These are phyloP conservation scores for Orgyia antiqua DNA, from an alignment of 2,888 invertebrate species.

Conservation along the genomic window DNA sequence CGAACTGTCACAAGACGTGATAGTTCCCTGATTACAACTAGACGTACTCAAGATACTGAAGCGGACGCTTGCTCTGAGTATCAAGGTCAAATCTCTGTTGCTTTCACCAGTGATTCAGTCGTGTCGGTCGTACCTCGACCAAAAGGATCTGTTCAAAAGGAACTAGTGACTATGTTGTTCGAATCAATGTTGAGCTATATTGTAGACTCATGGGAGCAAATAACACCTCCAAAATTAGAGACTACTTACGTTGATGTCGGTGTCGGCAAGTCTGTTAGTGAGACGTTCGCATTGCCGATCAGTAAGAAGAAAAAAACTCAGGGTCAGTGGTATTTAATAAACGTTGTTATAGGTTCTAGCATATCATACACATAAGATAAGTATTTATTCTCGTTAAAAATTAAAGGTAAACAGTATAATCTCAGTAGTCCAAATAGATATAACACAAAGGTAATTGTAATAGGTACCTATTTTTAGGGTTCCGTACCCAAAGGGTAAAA, in stretches of 20 bases:
- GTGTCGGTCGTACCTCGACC: slow-evolving; percentile 26
- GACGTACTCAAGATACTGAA: slow-evolving; percentile 22
- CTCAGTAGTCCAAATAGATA: no score
- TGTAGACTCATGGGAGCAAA: slow-evolving; percentile 56
- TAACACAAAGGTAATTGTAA: no score
- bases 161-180: slow-evolving; percentile 54
- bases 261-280: slow-evolving; percentile 40
- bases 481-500: no score
- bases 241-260: slow-evolving; percentile 26
- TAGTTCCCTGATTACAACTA: slow-evolving; percentile 46
- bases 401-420: no score
- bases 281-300: slow-evolving; percentile 27
- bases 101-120: slow-evolving; percentile 34
- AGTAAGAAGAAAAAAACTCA: slow-evolving; percentile 42
- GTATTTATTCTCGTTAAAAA: no score
- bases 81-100: slow-evolving; percentile 30
- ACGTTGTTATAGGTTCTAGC: not conserved
- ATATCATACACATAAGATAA: no score
- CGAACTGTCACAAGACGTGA: slow-evolving; percentile 56
- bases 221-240: slow-evolving; percentile 34
- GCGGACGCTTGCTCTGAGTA: slow-evolving; percentile 23
- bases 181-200: slow-evolving; percentile 59
- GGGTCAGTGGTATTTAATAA: slow-evolving; percentile 6
- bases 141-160: slow-evolving; percentile 46
- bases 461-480: no score